Percentiles rank a stretch among this genome's conserved stretches.
These are phyloP conservation scores for Mus spicilegus DNA, from an alignment of 2,113 vertebrate species.

Conservation along the genomic window DNA sequence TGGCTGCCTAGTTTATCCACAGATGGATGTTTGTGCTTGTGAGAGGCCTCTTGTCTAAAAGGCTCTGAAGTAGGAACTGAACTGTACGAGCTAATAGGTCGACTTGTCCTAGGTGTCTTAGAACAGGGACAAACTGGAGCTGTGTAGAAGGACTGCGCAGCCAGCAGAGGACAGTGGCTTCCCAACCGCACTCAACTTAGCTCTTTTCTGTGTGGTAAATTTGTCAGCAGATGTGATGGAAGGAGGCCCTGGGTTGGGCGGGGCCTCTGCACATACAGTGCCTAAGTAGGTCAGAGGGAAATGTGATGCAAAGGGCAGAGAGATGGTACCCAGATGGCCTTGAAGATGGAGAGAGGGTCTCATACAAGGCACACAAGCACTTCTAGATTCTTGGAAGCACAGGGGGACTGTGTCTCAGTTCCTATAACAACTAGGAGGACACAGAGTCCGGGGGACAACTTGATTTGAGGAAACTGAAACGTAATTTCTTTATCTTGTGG, in stretches of 20 bases:
- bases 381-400: neutral
- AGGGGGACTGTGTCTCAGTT: accelerated
- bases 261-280: accelerated
- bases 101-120: accelerated
- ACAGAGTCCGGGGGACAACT: accelerated
- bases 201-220: neutral
- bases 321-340: neutral
- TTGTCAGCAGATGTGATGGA: neutral
- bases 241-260: accelerated
- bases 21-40: accelerated
- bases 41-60: no score
- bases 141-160: neutral
- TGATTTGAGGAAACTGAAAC: accelerated
- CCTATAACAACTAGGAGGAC: no score
- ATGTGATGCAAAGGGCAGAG: neutral
- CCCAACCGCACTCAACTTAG: accelerated
- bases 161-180: neutral
- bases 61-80: neutral
- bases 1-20: accelerated
- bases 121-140: accelerated
- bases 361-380: accelerated
- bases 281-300: no score
- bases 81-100: accelerated
- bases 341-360: neutral
- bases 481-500: neutral